Percentiles rank a stretch among this genome's conserved stretches.
Conservation (phyloP, 2,797 vertebrate genomes). For the Anabas testudineus region DNA sequence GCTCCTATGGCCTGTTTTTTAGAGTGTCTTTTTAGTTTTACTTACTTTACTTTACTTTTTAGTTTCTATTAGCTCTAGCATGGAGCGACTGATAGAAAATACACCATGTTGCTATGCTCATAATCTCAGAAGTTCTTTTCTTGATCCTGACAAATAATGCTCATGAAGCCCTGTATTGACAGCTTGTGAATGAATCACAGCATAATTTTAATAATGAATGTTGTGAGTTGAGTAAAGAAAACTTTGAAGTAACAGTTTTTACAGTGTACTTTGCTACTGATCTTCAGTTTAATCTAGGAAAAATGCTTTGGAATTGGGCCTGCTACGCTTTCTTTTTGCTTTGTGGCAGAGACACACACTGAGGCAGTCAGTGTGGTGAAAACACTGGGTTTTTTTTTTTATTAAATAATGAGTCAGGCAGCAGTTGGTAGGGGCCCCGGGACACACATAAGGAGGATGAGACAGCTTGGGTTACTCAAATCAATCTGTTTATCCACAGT, state of each 20-base stretch:
- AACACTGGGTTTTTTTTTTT: slow-evolving; percentile 31
- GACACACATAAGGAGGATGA: slow-evolving; percentile 54
- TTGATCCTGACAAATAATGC: no score
- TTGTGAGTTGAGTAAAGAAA: no score
- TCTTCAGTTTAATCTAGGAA: slow-evolving; percentile 24
- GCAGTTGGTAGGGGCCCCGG: slow-evolving; percentile 70
- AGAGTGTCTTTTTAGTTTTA: no score
- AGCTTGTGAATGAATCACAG: no score
- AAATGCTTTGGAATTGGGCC: slow-evolving; percentile 36
- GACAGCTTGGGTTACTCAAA: slow-evolving; percentile 67
- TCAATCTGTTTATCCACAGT: slow-evolving; percentile 70
- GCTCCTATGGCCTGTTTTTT: no score
- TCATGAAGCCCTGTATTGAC: no score
- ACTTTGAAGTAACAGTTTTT: background rate
- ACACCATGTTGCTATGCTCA: no score
- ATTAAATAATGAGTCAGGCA: slow-evolving; percentile 74
- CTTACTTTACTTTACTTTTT: no score
- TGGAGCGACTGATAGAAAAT: no score
- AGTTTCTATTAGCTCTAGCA: no score
- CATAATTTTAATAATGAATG: no score
- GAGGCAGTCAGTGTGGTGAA: slow-evolving; percentile 48
- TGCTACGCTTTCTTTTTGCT: slow-evolving; percentile 32
- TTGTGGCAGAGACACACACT: slow-evolving; percentile 36
- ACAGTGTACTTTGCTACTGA: slow-evolving; percentile 16
- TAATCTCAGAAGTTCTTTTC: no score